Conservation (phyloP, 2,888 invertebrate genomes). For the Temnothorax rugatulus region DNA sequence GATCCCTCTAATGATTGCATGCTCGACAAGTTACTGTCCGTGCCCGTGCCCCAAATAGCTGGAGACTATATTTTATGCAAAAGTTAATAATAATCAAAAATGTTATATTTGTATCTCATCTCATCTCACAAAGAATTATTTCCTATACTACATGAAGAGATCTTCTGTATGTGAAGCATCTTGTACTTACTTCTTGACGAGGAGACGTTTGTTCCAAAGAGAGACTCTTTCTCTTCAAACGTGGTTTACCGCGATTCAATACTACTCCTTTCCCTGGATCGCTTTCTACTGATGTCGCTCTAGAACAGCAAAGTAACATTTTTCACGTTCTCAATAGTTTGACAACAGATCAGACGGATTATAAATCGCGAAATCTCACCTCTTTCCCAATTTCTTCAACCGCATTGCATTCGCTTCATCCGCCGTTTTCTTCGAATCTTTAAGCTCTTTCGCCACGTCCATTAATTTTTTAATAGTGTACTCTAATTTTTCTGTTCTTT, state of each 20-base stretch:
- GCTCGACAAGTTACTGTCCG: conserved; percentile 94
- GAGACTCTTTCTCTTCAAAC: conserved; percentile 90
- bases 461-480: conserved; percentile 83
- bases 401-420: conserved; percentile 79
- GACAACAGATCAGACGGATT: neutral
- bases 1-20: conserved; percentile 91
- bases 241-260: conserved; percentile 86
- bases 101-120: neutral
- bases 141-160: neutral
- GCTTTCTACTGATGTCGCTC: conserved; percentile 90
- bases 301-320: conserved; percentile 69
- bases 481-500: conserved; percentile 83
- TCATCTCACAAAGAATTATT: neutral
- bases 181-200: conserved; percentile 66
- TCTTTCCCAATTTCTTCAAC: conserved; percentile 82
- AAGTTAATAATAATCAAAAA: conserved; percentile 22
- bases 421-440: conserved; percentile 82
- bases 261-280: conserved; percentile 85
- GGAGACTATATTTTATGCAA: conserved; percentile 80
- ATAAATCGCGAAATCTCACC: conserved; percentile 71
- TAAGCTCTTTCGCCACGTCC: conserved; percentile 84
- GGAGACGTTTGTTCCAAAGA: conserved; percentile 91
- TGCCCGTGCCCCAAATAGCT: conserved; percentile 93
- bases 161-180: conserved; percentile 28
- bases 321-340: neutral